Evolutionary conservation across 2,888 invertebrate genomes (phyloP), one percentile per base, ranked within the genome.

Genomic region (Muschampia plurimacula): DNA sequence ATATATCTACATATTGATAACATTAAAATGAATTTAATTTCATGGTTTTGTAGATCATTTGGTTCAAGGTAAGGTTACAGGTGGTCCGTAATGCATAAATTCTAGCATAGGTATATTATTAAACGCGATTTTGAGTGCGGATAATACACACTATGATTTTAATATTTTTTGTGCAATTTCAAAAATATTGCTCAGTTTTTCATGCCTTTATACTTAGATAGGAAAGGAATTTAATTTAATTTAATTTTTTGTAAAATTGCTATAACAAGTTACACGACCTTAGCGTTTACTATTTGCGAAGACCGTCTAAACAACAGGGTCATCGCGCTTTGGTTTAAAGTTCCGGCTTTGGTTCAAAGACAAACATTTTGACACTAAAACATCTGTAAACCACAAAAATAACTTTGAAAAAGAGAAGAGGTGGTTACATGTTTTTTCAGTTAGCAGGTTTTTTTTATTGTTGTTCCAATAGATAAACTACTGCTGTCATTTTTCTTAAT

Each of bases 291-390:
- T 55, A 55, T 55, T 55, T 22, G 7, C 9, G 22, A 22, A 55
- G 3, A 22, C 2, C 9, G 22, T 55, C 22, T 55, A 55, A 49
- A 13, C 22, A 55, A 55, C 55, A 55, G 55, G 55, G 55, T 55
- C 55, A 55, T 55, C 22, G 55, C 22, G 55, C 55, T 55, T 55
- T 22, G 55, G 2, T 22, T 55, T 55, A 22, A 55, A 49, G 55
- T 55, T 55, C 55, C 55, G 55, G 55, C 22, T 55, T 55, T 49
- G 49, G 46, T 55, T 55, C 8, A 22, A 55, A 55, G 22, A 55
- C 55, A 55, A 55, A 55, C 10, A 55, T 55, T 55, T 15, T 55
- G 8, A 22, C 22, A 55, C 55, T 9, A 55, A 55, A 55, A 15
- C 22, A 9, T 55, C 15, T 55, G 22, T 15, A 52, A 52, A 52